Percentiles rank a stretch among this genome's conserved stretches.
Conservation (phyloP, 2,113 vertebrate species). For the Neofelis nebulosa region DNA sequence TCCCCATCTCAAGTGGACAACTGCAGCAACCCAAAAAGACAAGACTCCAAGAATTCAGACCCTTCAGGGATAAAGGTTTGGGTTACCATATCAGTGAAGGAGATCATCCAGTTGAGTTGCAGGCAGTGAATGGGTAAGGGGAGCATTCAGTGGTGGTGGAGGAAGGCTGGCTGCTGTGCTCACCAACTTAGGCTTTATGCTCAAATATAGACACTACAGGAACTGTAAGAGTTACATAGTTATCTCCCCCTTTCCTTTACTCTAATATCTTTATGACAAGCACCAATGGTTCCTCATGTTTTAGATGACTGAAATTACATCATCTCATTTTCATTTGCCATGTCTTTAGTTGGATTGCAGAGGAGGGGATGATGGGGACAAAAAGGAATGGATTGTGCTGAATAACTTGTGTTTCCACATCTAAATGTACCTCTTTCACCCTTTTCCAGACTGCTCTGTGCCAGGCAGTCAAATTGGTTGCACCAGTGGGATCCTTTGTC, state of each 20-base stretch:
- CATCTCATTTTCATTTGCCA: not conserved
- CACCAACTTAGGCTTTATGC: not conserved
- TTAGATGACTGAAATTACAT: not conserved
- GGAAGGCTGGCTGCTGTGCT: not conserved
- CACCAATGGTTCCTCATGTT: not conserved
- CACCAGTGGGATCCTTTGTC: not conserved
- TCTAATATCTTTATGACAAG: not conserved
- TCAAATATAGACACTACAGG: not conserved
- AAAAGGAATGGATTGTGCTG: not conserved
- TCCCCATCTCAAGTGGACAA: not conserved
- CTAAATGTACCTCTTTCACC: not conserved
- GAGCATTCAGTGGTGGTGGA: not conserved
- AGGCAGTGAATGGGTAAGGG: not conserved
- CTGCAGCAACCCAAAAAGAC: not conserved
- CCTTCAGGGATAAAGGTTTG: not conserved
- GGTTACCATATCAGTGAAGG: not conserved
- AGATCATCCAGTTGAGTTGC: not conserved
- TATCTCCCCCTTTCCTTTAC: not conserved
- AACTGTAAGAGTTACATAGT: not conserved
- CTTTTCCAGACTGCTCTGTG: not conserved
- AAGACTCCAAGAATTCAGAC: not conserved
- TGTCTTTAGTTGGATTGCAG: not conserved
- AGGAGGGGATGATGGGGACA: not conserved
- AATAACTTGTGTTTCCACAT: not conserved
- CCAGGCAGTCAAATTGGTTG: no score